Percentiles rank a stretch among this genome's conserved stretches.
These are phyloP conservation scores for Leucophenga montana DNA, from an alignment of 2,888 invertebrate genomes.

Conservation along the genomic window DNA sequence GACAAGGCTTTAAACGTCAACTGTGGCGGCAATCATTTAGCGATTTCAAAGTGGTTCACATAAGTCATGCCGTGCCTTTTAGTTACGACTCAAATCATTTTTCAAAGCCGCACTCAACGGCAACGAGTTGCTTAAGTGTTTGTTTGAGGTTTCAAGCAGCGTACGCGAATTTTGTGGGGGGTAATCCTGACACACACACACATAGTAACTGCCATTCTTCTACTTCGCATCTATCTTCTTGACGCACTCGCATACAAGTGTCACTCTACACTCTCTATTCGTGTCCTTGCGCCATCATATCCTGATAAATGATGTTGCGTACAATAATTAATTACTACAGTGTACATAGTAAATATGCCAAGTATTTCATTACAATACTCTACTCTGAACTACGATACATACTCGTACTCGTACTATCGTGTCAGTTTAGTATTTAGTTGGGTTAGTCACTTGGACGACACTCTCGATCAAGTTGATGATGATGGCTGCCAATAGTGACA, in stretches of 20 bases:
- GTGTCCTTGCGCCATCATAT: slow-evolving; percentile 53
- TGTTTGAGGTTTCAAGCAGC: slow-evolving; percentile 54
- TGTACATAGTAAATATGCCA: slow-evolving; percentile 24
- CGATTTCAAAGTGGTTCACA: slow-evolving; percentile 1
- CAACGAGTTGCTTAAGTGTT: slow-evolving; percentile 51
- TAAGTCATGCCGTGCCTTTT: slow-evolving; percentile 15
- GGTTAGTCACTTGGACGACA: slow-evolving; percentile 7
- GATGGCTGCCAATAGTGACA: neutral
- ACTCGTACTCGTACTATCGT: no score
- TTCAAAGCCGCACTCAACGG: slow-evolving; percentile 10
- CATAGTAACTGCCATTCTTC: slow-evolving; percentile 21
- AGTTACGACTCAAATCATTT: slow-evolving; percentile 9
- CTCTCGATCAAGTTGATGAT: neutral
- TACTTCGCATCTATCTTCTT: neutral
- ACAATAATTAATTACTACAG: slow-evolving; percentile 60
- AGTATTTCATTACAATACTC: slow-evolving; percentile 19
- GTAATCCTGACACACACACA: slow-evolving; percentile 35
- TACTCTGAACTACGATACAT: neutral
- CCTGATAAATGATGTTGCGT: slow-evolving; percentile 65
- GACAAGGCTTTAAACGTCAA: neutral
- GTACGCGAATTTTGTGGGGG: slow-evolving; percentile 41
- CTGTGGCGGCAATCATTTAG: neutral
- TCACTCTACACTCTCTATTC: slow-evolving; percentile 20
- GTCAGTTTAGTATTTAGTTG: slow-evolving; percentile 3
- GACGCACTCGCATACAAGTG: neutral